Percentiles rank a stretch among this genome's conserved stretches.
These are phyloP conservation scores for Drosophila equinoxialis DNA, from an alignment of 1,140 invertebrate genomes.

Conservation along the genomic window DNA sequence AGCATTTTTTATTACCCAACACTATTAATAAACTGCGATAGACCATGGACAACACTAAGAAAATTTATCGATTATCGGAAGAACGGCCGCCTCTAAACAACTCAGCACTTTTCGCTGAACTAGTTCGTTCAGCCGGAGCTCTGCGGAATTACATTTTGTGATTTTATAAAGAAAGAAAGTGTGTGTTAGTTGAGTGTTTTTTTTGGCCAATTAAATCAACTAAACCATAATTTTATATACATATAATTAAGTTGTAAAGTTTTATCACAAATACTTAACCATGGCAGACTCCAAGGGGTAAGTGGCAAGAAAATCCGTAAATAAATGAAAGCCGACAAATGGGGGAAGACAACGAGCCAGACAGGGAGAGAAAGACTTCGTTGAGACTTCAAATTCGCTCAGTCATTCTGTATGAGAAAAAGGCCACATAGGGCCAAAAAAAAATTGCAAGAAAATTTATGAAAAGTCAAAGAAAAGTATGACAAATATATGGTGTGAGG, in stretches of 20 bases:
- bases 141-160: constrained; percentile 55
- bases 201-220: constrained; percentile 43
- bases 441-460: constrained; percentile 2
- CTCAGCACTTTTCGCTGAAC: constrained; percentile 53
- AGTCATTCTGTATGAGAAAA: constrained; percentile 63
- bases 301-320: constrained; percentile 39
- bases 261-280: constrained; percentile 48
- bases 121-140: constrained; percentile 31
- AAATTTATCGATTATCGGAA: constrained; percentile 21
- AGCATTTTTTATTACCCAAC: not conserved
- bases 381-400: constrained; percentile 61
- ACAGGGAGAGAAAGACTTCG: constrained; percentile 4
- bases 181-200: constrained; percentile 33
- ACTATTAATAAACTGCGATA: not conserved
- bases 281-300: constrained; percentile 76
- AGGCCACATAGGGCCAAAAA: constrained; percentile 60
- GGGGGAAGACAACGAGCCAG: constrained; percentile 3
- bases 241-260: constrained; percentile 66
- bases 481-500: not conserved
- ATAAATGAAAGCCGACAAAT: constrained; percentile 55
- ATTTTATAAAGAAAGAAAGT: constrained; percentile 43
- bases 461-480: constrained; percentile 8
- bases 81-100: constrained; percentile 47
- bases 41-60: not conserved
- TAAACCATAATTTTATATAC: constrained; percentile 47